Conservation (phyloP, 2,888 invertebrate genomes). For the Apocheima hispidaria region DNA sequence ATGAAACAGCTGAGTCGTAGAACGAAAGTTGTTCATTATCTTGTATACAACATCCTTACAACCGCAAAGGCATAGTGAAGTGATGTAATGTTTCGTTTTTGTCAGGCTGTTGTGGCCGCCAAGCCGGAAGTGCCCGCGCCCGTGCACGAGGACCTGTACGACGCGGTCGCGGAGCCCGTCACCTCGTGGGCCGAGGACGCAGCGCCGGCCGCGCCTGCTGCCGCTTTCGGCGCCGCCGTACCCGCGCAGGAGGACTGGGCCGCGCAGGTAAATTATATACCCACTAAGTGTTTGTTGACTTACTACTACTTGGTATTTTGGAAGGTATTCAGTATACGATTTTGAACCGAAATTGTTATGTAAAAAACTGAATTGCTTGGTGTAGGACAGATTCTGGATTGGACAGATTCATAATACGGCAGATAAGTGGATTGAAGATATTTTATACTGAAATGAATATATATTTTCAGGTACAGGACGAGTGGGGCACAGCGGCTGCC, state of each 20-base stretch:
- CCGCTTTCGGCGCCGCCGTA: constrained; percentile 69
- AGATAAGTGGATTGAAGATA: no score
- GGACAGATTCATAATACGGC: no score
- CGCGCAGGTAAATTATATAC: constrained; percentile 66
- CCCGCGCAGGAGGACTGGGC: constrained; percentile 87
- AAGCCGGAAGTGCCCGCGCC: constrained; percentile 75
- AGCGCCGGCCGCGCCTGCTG: constrained; percentile 62
- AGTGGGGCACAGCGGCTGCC: constrained; percentile 79
- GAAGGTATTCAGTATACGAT: no score
- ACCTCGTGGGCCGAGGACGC: constrained; percentile 79
- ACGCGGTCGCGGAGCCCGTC: constrained; percentile 75
- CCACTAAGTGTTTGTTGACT: no score
- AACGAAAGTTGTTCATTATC: no score
- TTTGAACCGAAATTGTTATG: no score
- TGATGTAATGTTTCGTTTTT: background rate
- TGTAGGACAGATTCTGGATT: no score
- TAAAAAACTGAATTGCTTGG: no score
- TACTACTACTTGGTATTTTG: no score
- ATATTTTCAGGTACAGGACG: constrained; percentile 81
- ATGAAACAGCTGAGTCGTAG: no score
- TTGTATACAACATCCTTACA: no score
- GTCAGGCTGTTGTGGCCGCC: constrained; percentile 71
- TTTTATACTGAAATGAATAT: background rate
- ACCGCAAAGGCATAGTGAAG: background rate
- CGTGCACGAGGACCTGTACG: constrained; percentile 78